Evolutionary conservation across 2,888 invertebrate genomes (phyloP).

Genomic region (Auanema sp.): DNA sequence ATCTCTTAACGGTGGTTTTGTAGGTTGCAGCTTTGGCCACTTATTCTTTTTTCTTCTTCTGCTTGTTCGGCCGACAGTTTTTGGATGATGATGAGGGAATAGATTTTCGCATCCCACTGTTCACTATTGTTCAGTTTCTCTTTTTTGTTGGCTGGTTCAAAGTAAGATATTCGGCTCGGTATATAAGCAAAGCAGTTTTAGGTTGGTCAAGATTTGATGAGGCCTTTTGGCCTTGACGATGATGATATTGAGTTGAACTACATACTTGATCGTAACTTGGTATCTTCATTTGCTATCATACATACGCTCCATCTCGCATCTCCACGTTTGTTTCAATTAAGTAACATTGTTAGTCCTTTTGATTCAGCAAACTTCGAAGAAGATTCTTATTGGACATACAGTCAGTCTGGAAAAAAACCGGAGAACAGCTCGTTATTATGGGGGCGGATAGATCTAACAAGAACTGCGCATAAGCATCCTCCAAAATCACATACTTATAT

Average conservation of each 20-base stretch:
- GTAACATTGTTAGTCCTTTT: background rate
- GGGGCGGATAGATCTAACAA: slow-evolving; percentile 41
- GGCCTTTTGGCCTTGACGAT: slow-evolving; percentile 49
- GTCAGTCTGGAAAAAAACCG: slow-evolving; percentile 1
- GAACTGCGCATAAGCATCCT: slow-evolving; percentile 43
- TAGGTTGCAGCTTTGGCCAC: slow-evolving; percentile 65
- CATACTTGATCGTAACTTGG: slow-evolving; percentile 46
- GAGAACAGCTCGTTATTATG: slow-evolving; percentile 28
- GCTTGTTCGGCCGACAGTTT: slow-evolving; percentile 64
- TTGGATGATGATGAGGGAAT: slow-evolving; percentile 27
- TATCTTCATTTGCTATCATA: slow-evolving; percentile 45
- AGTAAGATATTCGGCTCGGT: slow-evolving; percentile 14
- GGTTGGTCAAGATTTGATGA: slow-evolving; percentile 53
- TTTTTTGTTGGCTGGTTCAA: slow-evolving; percentile 56
- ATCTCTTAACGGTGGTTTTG: slow-evolving; percentile 3
- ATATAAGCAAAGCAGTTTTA: slow-evolving; percentile 8
- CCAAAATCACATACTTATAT: slow-evolving; percentile 41
- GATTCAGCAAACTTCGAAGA: slow-evolving; percentile 43
- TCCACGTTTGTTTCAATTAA: slow-evolving; percentile 31
- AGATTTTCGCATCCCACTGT: slow-evolving; percentile 42
- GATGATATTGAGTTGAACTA: slow-evolving; percentile 48
- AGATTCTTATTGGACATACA: slow-evolving; percentile 37
- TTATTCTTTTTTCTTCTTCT: slow-evolving; percentile 65
- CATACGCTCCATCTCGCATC: slow-evolving; percentile 35
- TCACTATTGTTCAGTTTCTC: slow-evolving; percentile 49